Percentiles rank a stretch among this genome's conserved stretches.
phyloP scores from a whole-genome alignment of 2,113 vertebrate genomes.

The Uria aalge region DNA sequence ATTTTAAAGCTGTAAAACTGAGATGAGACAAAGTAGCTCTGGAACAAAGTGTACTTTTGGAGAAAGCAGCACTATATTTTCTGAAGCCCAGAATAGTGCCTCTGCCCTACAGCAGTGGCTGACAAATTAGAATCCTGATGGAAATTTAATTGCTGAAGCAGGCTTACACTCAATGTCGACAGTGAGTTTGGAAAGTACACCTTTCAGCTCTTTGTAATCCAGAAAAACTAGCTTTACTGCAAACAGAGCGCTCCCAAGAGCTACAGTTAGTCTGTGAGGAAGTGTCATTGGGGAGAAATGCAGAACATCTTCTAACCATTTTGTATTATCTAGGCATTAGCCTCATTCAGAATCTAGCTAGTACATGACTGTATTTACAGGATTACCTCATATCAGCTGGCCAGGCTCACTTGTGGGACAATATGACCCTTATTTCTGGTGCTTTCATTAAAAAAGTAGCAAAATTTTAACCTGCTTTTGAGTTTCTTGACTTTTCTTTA shows the following conservation, averaged over 20 bases:
- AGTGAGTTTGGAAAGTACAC: neutral
- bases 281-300: neutral
- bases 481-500: neutral
- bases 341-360: neutral
- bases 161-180: neutral
- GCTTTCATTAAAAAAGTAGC: neutral
- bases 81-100: neutral
- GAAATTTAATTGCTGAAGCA: neutral
- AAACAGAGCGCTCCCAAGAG: neutral
- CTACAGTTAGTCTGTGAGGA: neutral
- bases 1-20: neutral
- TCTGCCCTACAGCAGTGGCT: neutral
- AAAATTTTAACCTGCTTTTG: neutral
- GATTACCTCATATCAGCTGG: neutral
- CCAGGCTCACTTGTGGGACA: neutral
- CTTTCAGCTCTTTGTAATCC: neutral
- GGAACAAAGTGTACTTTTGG: neutral
- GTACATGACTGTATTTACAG: neutral
- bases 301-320: neutral
- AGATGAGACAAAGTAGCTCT: neutral
- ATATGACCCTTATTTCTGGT: neutral
- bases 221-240: neutral
- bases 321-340: neutral
- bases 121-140: neutral
- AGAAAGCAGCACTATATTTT: neutral